These are phyloP conservation scores for Scomberomorus guttatus DNA, from an alignment of 2,797 vertebrate species.

Conservation along the genomic window DNA sequence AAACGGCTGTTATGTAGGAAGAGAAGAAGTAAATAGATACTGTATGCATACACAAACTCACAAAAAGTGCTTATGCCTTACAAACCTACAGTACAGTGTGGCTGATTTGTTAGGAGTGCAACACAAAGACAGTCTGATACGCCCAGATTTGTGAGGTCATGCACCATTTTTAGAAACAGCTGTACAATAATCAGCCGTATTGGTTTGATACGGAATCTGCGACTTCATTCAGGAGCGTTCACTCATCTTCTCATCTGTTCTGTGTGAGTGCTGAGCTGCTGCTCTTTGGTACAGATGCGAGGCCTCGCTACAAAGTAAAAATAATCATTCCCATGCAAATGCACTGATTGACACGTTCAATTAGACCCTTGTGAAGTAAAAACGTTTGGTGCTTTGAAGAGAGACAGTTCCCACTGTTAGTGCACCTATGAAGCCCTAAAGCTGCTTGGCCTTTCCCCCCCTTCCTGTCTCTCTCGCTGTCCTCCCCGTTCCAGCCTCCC, in stretches of 20 bases:
- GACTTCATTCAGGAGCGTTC: conserved; percentile 18
- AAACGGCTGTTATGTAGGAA: conserved; percentile 63
- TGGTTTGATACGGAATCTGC: conserved; percentile 26
- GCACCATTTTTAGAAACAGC: conserved; percentile 21
- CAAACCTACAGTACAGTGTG: conserved; percentile 17
- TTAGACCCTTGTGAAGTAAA: conserved; percentile 69
- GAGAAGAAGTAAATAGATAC: conserved; percentile 63
- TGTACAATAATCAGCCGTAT: conserved; percentile 30
- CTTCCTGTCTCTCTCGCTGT: conserved; percentile 42
- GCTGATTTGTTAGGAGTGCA: conserved; percentile 32
- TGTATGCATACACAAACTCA: conserved; percentile 31
- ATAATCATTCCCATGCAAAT: conserved; percentile 73
- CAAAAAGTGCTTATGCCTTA: conserved; percentile 46
- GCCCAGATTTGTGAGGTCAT: conserved; percentile 12
- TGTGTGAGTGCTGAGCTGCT: conserved; percentile 12
- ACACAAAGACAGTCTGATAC: conserved; percentile 21
- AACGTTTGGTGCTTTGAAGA: conserved; percentile 74
- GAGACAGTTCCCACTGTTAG: conserved; percentile 70
- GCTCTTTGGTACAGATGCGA: conserved; percentile 28
- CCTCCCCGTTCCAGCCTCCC: conserved; percentile 52
- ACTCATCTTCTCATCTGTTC: neutral
- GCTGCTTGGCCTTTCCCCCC: conserved; percentile 54
- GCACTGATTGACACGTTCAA: conserved; percentile 72
- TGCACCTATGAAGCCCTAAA: conserved; percentile 71
- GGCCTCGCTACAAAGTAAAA: conserved; percentile 52